phyloP scores from a whole-genome alignment of 37 sponge, comb jelly and placozoan genomes.

The Oopsacas minuta region DNA sequence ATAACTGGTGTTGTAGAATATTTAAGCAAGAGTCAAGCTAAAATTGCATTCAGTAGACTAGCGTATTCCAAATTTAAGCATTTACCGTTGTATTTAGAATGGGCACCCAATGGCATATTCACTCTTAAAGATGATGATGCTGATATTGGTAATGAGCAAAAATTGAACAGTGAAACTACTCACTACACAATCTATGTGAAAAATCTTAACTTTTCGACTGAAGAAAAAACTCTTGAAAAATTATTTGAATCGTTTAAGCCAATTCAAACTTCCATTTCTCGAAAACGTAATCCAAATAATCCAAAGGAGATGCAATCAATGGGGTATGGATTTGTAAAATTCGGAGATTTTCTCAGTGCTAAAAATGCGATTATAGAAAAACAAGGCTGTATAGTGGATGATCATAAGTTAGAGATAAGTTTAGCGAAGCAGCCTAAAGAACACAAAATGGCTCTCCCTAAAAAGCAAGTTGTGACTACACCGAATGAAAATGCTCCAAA shows the following conservation, averaged over 20 bases:
- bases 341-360: conserved; percentile 29
- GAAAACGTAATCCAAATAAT: conserved; percentile 50
- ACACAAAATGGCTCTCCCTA: conserved; percentile 34
- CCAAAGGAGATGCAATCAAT: conserved; percentile 51
- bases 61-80: conserved; percentile 82
- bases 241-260: conserved; percentile 36
- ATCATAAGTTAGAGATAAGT: conserved; percentile 70
- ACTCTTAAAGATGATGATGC: neutral
- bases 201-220: conserved; percentile 82
- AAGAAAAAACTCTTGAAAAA: conserved; percentile 36
- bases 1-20: conserved; percentile 83
- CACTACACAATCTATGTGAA: conserved; percentile 77
- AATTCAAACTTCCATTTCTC: neutral
- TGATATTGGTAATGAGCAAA: neutral
- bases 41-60: conserved; percentile 57
- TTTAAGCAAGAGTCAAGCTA: conserved; percentile 47
- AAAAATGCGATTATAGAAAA: conserved; percentile 59
- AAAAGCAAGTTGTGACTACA: conserved; percentile 18
- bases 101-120: conserved; percentile 72
- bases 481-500: conserved; percentile 24
- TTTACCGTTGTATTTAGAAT: conserved; percentile 85
- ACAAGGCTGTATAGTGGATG: conserved; percentile 56
- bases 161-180: neutral
- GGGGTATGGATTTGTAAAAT: conserved; percentile 94
- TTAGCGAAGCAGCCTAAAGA: conserved; percentile 24